phyloP scores from a whole-genome alignment of 2,113 vertebrate genomes.

The Eretmochelys imbricata region DNA sequence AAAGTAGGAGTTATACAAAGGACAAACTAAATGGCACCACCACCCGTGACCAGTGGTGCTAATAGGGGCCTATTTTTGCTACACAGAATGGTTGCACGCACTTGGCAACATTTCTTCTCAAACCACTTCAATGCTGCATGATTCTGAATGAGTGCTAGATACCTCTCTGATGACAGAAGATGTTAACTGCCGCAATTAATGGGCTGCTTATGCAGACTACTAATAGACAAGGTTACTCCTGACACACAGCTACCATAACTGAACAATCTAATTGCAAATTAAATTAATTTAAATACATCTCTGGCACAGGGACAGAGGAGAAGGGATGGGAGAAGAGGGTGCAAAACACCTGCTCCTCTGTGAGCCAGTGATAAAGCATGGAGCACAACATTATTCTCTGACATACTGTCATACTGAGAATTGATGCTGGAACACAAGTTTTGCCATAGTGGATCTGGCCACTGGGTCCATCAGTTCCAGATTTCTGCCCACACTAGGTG shows the following conservation, averaged over 20 bases:
- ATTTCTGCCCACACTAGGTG: neutral
- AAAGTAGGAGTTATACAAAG: neutral
- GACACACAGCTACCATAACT: constrained; percentile 20
- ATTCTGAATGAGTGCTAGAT: neutral
- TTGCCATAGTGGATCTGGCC: constrained; percentile 19
- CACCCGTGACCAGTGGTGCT: neutral
- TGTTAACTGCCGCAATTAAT: constrained; percentile 30
- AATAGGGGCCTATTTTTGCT: neutral
- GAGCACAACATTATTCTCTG: constrained; percentile 11
- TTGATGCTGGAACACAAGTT: constrained; percentile 56
- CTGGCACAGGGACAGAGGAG: neutral
- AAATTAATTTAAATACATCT: neutral
- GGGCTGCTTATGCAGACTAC: constrained; percentile 23
- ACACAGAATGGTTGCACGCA: neutral
- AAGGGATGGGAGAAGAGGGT: constrained; percentile 26
- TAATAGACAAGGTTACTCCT: constrained; percentile 29
- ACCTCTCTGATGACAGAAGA: neutral
- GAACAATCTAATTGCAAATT: constrained; percentile 48
- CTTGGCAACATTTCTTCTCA: neutral
- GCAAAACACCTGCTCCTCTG: neutral
- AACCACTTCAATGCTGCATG: neutral
- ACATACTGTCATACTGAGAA: constrained; percentile 30
- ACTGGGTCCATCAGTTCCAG: constrained; percentile 29
- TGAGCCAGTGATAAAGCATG: constrained; percentile 46
- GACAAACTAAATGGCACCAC: neutral